Evolutionary conservation across 2,797 vertebrate species (phyloP).

Genomic region (Gila robusta): DNA sequence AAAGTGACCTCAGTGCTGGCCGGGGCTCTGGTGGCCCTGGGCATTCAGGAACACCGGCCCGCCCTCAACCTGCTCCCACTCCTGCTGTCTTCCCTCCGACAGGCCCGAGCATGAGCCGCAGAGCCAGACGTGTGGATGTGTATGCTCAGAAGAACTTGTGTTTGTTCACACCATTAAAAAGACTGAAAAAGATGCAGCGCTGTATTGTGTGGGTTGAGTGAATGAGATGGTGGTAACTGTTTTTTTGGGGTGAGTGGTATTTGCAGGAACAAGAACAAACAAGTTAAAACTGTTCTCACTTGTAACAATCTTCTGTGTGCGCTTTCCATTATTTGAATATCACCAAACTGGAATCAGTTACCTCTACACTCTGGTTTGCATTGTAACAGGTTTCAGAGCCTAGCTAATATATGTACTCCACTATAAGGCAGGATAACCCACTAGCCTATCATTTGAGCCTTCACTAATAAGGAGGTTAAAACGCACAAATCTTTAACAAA

Average conservation of each 20-base stretch:
- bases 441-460: not conserved
- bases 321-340: not conserved
- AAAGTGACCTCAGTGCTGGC: constrained; percentile 82
- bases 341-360: not conserved
- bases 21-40: constrained; percentile 83
- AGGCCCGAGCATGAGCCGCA: constrained; percentile 66
- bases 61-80: constrained; percentile 81
- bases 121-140: not conserved
- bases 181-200: not conserved
- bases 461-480: not conserved
- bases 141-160: not conserved
- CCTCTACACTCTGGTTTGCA: not conserved
- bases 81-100: constrained; percentile 73
- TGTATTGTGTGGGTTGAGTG: constrained; percentile 10
- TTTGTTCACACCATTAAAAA: constrained; percentile 5
- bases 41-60: constrained; percentile 83
- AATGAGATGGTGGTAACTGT: not conserved
- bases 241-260: not conserved
- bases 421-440: not conserved
- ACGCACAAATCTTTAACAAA: not conserved
- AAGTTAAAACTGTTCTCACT: not conserved
- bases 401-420: not conserved
- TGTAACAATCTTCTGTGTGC: not conserved
- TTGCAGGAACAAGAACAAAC: not conserved
- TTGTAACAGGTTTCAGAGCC: not conserved